Base-by-base conservation (phyloP, 2,113 vertebrate genomes). In the Ictalurus furcatus region DNA sequence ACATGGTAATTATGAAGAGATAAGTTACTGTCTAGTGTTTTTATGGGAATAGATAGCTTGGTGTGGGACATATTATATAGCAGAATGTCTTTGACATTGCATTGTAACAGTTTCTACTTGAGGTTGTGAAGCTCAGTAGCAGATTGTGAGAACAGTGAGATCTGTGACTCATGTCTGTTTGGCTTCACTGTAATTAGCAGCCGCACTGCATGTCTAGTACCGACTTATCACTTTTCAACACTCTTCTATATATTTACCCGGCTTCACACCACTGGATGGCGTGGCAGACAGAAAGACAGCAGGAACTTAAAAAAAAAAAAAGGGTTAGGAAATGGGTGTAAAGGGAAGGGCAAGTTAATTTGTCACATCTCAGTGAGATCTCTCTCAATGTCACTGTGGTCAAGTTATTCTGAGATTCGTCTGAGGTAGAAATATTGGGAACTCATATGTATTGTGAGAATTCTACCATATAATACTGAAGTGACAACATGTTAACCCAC, bases 161-260 rank as follows among this genome's bases (percentile, higher is more conserved):
- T 21, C 16, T 78, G 40, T 87, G 88, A 85, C 52, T 89, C 56
- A 80, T 40, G 2, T 28, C 87, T 81, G 52, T 74, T 44, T 87
- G n/a, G 34, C 52, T 52, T 74, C 21, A 48, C 63, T 73, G 81
- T 89, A 87, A 89, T 89, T 91, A 85, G 44, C 90, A 91, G 40
- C 69, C 28, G 30, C 30, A 81, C 48, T 80, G 44, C 76, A 79
- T 89, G 82, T 85, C 48, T 87, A 74, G 65, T 84, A 79, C 40
- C 16, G 44, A 56, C 85, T 74, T 85, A 85, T 88, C 90, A 83
- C n/a, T 67, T 28, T 56, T 89, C 67, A 67, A 30, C 82, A 61
- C 79, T 85, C 78, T 69, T 65, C 30, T 61, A 37, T 61, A 83
- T 83, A 83, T 59, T 61, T 37, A 37, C 56, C 56, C 9, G 34